Evolutionary conservation across 2,888 invertebrate species (phyloP), one percentile per base, ranked within the genome.

Genomic region (Ennomos erosarius): DNA sequence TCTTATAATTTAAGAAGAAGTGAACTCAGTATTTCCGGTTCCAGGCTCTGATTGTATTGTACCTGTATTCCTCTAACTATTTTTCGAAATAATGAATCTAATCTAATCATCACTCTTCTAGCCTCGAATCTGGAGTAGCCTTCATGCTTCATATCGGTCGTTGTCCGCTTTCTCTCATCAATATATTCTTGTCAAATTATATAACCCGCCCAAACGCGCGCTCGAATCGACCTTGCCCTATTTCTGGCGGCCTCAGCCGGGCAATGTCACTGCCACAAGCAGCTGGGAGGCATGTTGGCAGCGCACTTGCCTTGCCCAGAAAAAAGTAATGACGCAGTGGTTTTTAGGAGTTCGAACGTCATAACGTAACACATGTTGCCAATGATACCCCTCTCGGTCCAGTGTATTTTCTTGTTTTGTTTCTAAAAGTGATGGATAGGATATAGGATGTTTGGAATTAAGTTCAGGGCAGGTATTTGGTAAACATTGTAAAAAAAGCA

Each of bases 211-310:
- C 39, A 65, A 67, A 70, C 65, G 58, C 66, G 37, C 40, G 52
- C 38, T 50, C 46, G 48, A 57, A 51, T 11, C 64, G 77, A 69
- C 85, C 82, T 85, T 81, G 84, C 69, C 78, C 78, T 78, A 79
- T 78, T 79, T 76, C 51, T 65, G 75, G 74, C 72, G 73, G 74
- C 75, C 77, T 73, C 78, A 59, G 58, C 59, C 70, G 79, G 78
- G 72, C 83, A 84, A 82, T 83, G 84, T 82, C 83, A 84, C 76
- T 81, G 82, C 72, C 81, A 70, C 58, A 63, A 62, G 50, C 65
- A 69, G 70, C 71, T 71, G 71, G 68, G 64, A 53, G 65, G 64
- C 54, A 67, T 68, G 64, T 68, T 70, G 68, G 71, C 66, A 68
- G 44, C 55, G 55, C 54, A 63, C 64, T 60, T 43, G 44, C 52